Evolutionary conservation across 2,888 invertebrate genomes (phyloP).

Genomic region (Matsumyia berberina): DNA sequence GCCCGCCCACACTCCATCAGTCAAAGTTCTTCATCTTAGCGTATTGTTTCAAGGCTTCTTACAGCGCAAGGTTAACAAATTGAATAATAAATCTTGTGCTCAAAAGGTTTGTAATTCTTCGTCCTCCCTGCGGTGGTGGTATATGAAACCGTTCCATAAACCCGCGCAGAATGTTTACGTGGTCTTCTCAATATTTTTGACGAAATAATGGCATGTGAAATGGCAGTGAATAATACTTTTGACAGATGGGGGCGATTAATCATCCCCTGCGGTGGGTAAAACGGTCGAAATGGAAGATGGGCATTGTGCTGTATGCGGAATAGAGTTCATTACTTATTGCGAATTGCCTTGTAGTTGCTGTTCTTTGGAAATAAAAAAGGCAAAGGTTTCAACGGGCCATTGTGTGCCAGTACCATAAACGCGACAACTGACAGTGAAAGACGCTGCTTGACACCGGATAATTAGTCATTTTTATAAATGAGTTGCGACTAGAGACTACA

Average conservation of each 20-base stretch:
- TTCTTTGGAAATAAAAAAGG: not conserved
- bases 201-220: slow-evolving; percentile 66
- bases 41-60: slow-evolving; percentile 28
- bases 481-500: not conserved
- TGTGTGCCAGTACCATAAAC: slow-evolving; percentile 54
- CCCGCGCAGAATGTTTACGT: slow-evolving; percentile 41
- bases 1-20: slow-evolving; percentile 57
- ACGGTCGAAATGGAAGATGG: slow-evolving; percentile 17
- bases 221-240: slow-evolving; percentile 69
- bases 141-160: slow-evolving; percentile 32
- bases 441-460: slow-evolving; percentile 50
- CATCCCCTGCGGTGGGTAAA: slow-evolving; percentile 52
- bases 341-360: slow-evolving; percentile 36
- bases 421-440: slow-evolving; percentile 52
- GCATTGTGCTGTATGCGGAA: slow-evolving; percentile 40
- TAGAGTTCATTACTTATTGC: slow-evolving; percentile 67
- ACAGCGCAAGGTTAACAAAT: slow-evolving; percentile 57
- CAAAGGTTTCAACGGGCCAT: slow-evolving; percentile 35
- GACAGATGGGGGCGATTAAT: slow-evolving; percentile 69
- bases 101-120: slow-evolving; percentile 55
- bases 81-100: slow-evolving; percentile 63
- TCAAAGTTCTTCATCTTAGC: slow-evolving; percentile 31
- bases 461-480: slow-evolving; percentile 64
- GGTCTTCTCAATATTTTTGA: slow-evolving; percentile 40
- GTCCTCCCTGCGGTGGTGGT: slow-evolving; percentile 25